Base-by-base conservation (phyloP, 2,113 vertebrate species). In the Atherinomorus stipes region DNA sequence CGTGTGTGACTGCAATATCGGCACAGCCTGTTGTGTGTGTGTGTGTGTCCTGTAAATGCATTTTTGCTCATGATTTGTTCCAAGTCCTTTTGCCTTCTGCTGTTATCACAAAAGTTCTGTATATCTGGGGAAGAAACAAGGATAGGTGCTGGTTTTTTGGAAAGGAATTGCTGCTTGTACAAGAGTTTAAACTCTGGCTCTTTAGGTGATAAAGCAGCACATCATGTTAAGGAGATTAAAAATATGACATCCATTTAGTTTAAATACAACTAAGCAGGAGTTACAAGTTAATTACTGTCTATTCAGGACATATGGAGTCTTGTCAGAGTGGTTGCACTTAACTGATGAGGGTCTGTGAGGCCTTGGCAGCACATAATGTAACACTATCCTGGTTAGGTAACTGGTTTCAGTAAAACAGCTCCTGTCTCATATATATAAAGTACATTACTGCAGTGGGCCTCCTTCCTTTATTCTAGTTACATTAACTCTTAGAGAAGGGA, bases 161-260 rank as follows among this genome's bases (percentile, higher is more conserved):
- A 13, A 38, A 22, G 16, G 26, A 53, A 63, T 69, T 8, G n/a
- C 13, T 37, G 19, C 64, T 37, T 23, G 10, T 45, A 7, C 16
- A 37, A 52, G 53, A 74, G 50, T 49, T 63, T 3, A 4, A 61
- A 56, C 21, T 40, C 47, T 47, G 63, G 25, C 60, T 56, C 42
- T 66, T 11, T 13, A 38, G 60, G 61, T 70, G 74, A 62, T 22
- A 63, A 64, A 56, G 57, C 51, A 76, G 51, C 49, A 76, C 71
- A 44, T 60, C 34, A 57, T 15, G 51, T 61, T 78, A 77, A 87
- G 72, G 56, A 49, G 84, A 83, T 80, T 84, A 71, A 70, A 77
- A 72, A 77, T 58, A 34, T 16, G 62, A 76, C 73, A 61, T 54
- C 25, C 19, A 15, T 62, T 68, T 28, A 15, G 44, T 71, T 74